These are phyloP conservation scores for Bombyx huttoni DNA, from an alignment of 2,888 invertebrate genomes.

Conservation along the genomic window DNA sequence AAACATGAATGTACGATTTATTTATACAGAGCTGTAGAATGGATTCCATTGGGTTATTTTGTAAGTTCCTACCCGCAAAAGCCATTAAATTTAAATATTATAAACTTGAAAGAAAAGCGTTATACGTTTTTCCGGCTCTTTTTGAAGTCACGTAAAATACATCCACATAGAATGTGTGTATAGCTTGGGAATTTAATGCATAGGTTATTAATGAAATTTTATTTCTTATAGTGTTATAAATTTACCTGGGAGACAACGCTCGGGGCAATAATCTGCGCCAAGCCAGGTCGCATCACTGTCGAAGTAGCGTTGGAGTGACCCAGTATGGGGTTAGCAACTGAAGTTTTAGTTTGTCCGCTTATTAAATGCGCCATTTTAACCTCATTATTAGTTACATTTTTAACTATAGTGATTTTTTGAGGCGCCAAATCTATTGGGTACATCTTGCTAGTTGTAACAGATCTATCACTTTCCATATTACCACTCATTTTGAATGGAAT, in stretches of 20 bases:
- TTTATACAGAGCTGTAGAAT: too few species aligned
- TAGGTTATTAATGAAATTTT: background rate
- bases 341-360: constrained; percentile 47
- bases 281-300: constrained; percentile 53
- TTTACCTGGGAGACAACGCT: constrained; percentile 57
- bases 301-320: constrained; percentile 45
- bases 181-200: background rate
- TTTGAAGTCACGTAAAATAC: background rate
- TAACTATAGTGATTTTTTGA: constrained; percentile 66
- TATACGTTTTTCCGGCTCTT: too few species aligned
- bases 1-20: too few species aligned
- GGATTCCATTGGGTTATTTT: too few species aligned
- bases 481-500: constrained; percentile 43
- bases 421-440: constrained; percentile 70
- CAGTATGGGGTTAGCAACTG: constrained; percentile 46
- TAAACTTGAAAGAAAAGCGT: too few species aligned
- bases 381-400: constrained; percentile 54
- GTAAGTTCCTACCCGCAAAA: too few species aligned
- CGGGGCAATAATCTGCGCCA: constrained; percentile 58
- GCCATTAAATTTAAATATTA: too few species aligned
- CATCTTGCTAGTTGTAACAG: constrained; percentile 68
- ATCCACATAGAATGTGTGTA: background rate
- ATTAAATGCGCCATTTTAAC: constrained; percentile 65
- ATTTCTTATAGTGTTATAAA: background rate
- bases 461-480: constrained; percentile 70